Evolutionary conservation across 2,113 vertebrate species (phyloP).

Genomic region (Etheostoma spectabile): DNA sequence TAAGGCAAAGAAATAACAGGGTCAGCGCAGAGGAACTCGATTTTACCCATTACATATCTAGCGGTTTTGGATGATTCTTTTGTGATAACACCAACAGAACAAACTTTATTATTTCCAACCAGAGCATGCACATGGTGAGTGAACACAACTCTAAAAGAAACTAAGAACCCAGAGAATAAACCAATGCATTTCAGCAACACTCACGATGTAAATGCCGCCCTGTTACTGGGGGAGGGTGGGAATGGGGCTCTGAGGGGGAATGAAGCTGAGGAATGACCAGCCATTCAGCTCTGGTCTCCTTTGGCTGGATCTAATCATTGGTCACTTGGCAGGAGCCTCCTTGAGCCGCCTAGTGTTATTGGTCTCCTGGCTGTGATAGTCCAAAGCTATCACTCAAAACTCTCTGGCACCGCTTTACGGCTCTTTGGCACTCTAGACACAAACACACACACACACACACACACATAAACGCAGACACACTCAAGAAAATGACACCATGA

Average conservation of each 20-base stretch:
- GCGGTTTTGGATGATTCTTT: neutral
- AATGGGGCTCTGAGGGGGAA: slow-evolving; percentile 58
- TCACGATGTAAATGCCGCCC: slow-evolving; percentile 29
- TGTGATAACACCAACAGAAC: neutral
- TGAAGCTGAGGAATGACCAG: slow-evolving; percentile 60
- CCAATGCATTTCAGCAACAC: slow-evolving; percentile 38
- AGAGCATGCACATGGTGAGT: neutral
- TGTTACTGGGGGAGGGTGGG: slow-evolving; percentile 47
- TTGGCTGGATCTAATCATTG: slow-evolving; percentile 73
- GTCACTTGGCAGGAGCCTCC: slow-evolving; percentile 72
- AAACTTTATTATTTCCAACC: neutral
- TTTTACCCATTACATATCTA: slow-evolving; percentile 3
- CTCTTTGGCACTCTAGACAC: slow-evolving; percentile 11
- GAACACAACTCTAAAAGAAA: slow-evolving; percentile 16
- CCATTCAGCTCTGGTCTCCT: slow-evolving; percentile 49
- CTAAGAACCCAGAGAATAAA: slow-evolving; percentile 22
- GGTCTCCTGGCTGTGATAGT: slow-evolving; percentile 66
- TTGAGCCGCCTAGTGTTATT: slow-evolving; percentile 69
- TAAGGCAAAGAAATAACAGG: slow-evolving; percentile 20
- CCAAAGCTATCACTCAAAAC: slow-evolving; percentile 65
- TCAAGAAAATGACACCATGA: slow-evolving; percentile 26
- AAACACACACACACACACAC: slow-evolving; percentile 7
- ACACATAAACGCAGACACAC: neutral
- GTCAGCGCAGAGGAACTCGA: neutral
- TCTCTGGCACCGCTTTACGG: slow-evolving; percentile 53